phyloP scores from a whole-genome alignment of 1,140 invertebrate species.

The Nixonia krombeini region DNA sequence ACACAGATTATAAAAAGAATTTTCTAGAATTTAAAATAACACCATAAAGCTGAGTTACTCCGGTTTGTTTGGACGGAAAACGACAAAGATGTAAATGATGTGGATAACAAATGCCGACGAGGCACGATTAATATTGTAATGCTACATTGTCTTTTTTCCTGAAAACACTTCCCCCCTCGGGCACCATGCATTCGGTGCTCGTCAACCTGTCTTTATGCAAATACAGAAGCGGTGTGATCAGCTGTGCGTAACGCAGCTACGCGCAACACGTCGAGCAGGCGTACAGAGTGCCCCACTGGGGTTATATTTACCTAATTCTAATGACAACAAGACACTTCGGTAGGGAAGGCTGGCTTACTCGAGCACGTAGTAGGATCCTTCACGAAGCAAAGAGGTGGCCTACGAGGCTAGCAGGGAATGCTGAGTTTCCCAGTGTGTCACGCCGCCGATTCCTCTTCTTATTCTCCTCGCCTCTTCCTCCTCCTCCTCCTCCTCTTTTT shows the following conservation, averaged over 20 bases:
- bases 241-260: not conserved
- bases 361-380: constrained; percentile 9
- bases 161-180: too few species aligned
- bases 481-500: too few species aligned
- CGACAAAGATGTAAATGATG: too few species aligned
- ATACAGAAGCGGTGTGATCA: constrained; percentile 1
- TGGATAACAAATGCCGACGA: too few species aligned
- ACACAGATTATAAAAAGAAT: too few species aligned
- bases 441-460: constrained; percentile 9
- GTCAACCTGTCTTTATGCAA: constrained; percentile 1
- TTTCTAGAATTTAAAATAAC: too few species aligned
- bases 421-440: constrained; percentile 58
- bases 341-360: constrained; percentile 9
- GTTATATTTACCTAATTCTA: constrained; percentile 57
- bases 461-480: constrained; percentile 1
- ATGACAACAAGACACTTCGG: constrained; percentile 22
- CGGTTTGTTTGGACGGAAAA: too few species aligned
- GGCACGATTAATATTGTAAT: too few species aligned
- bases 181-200: not conserved
- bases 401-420: constrained; percentile 12
- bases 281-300: not conserved
- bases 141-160: too few species aligned
- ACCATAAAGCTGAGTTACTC: too few species aligned
- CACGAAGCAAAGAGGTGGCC: not conserved
- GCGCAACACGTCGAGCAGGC: too few species aligned